Evolutionary conservation across 1,140 invertebrate genomes (phyloP), one percentile per base, ranked within the genome.

Genomic region (Chironomus striatipennis): DNA sequence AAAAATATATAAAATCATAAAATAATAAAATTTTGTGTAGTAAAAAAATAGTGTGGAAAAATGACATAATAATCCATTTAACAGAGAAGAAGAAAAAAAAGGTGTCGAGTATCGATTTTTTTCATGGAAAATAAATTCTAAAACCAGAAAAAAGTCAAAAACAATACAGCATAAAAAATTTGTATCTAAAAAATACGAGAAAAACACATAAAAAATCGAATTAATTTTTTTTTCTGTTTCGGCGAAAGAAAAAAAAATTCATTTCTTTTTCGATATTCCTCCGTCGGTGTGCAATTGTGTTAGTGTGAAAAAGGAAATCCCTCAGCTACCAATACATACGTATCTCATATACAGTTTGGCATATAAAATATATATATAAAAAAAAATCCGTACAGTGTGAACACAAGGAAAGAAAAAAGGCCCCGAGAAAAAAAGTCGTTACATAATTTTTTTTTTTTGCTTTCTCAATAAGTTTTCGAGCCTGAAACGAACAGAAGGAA

Each of bases 351-450:
- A 57, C 9, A 10, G 47, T n/a, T n/a, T 12, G 47, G 9, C n/a
- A 12, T 57, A 57, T 12, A 57, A 57, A 57, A 57, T 2, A 57
- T 2, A 57, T 12, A 57, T 12, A 57, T 57, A 70, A 9, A 18
- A 70, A 20, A 70, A 6, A 70, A 70, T 57, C 47, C 47, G 12
- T 12, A 70, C 65, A 70, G 65, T 67, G n/a, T 67, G n/a, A 17
- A 17, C 10, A 67, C n/a, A n/a, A 67, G 8, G 8, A 20, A 20
- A 21, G 18, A 70, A 70, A 20, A 70, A 70, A 70, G 18, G 65
- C 65, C 65, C 65, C 65, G 65, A 70, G 65, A 70, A 70, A 70
- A 34, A 34, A 34, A 70, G 17, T 70, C 65, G 65, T 70, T 70
- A 70, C 65, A 70, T 70, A 70, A 70, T 70, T 70, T 70, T 70